Evolutionary conservation across 2,797 vertebrate species (phyloP).

Genomic region (Pangasius larnaudii): DNA sequence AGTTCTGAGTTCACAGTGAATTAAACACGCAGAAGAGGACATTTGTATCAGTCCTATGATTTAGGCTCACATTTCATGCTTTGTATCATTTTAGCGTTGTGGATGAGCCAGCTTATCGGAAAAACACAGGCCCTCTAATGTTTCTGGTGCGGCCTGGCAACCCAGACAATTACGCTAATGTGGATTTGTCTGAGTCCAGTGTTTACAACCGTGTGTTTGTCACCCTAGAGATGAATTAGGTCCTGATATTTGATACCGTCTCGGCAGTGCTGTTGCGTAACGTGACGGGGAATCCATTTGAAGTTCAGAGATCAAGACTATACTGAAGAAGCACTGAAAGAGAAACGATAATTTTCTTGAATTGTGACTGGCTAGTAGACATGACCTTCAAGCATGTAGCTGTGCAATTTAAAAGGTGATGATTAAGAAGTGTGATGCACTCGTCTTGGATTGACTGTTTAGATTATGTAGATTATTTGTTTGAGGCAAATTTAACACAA

Average conservation of each 20-base stretch:
- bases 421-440: not conserved
- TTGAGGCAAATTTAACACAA: too few species aligned
- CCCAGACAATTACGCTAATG: not conserved
- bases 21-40: not conserved
- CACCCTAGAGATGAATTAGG: not conserved
- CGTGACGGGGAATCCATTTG: not conserved
- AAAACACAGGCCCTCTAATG: not conserved
- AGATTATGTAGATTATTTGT: not conserved
- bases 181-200: not conserved
- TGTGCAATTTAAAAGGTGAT: not conserved
- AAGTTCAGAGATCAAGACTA: not conserved
- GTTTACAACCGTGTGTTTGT: not conserved
- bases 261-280: not conserved
- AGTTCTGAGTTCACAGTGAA: not conserved
- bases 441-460: not conserved
- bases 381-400: not conserved
- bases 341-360: not conserved
- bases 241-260: not conserved
- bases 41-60: not conserved
- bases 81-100: not conserved
- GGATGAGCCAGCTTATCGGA: not conserved
- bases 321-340: not conserved
- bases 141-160: not conserved
- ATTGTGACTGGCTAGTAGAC: not conserved
- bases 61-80: not conserved